Evolutionary conservation across 2,113 vertebrate genomes (phyloP), one percentile per base, ranked within the genome.

Genomic region (Salvator merianae): DNA sequence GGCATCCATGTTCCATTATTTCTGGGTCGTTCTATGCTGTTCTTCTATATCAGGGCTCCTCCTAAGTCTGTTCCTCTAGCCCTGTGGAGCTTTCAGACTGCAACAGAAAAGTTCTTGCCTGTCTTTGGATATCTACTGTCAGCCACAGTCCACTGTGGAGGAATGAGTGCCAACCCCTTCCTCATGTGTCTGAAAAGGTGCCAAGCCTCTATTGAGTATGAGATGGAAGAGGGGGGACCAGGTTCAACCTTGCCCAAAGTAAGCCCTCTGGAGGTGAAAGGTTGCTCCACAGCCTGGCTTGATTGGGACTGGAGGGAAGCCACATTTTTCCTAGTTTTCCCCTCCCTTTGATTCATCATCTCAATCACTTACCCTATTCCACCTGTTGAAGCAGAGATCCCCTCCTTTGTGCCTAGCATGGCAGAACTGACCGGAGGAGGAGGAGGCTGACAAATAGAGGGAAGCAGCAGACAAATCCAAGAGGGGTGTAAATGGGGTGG

Each of bases 371-470:
- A 98, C 97, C 97, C 96, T 96, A 88, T 90, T 97, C 94, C 97
- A 99, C 98, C 97, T 99, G 98, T 98, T 98, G 97, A 96, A 94
- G 97, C 96, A 93, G 90, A 84, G 91, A 94, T 90, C 83, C 84
- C 88, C 91, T 93, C 91, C 93, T 91, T 90, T 93, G 90, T 91
- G 92, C 87, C 78, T 85, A 87, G 95, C 91, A 93, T 91, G 94
- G 93, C 90, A 92, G 86, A 88, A 88, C 71, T 77, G 85, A 63
- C 86, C 81, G 87, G 90, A 90, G 89, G n/a, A 83, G 89, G n/a
- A 83, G 34, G 47, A 40, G 3, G 40, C 5, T 22, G 40, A 66
- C 63, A 75, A 24, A 28, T 22, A 74, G 34, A 84, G 63, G 81
- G 87, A 62, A 55, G 2, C 38, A 47, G 24, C 30, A 50, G 36